These are phyloP conservation scores for Pristionchus arcanus DNA, from an alignment of 2,888 invertebrate genomes.

Conservation along the genomic window DNA sequence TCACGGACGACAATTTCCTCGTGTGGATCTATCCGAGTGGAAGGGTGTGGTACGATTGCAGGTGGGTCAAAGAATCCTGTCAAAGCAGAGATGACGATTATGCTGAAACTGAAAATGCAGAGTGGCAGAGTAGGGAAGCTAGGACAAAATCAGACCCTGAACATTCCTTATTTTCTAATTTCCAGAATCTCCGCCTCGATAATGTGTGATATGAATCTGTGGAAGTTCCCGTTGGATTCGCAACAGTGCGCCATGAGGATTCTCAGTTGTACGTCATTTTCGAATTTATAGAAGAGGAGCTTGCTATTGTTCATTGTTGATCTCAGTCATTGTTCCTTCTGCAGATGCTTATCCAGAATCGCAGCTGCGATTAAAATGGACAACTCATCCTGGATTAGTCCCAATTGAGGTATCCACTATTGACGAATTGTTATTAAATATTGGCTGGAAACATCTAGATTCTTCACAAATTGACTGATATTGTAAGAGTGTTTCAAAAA, in stretches of 20 bases:
- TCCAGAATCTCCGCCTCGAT: conserved; percentile 81
- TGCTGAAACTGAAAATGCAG: too few relatives aligned
- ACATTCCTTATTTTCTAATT: too few relatives aligned
- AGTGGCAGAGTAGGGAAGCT: too few relatives aligned
- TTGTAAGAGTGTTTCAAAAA: too few relatives aligned
- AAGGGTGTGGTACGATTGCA: conserved; percentile 76
- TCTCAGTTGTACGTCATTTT: conserved; percentile 80
- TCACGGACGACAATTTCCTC: conserved; percentile 78
- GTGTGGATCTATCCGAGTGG: conserved; percentile 78
- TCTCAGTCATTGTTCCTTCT: not conserved
- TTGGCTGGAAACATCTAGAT: too few relatives aligned
- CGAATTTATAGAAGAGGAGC: not conserved
- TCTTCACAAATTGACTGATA: too few relatives aligned
- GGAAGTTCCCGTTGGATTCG: conserved; percentile 80
- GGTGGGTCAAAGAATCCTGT: conserved; percentile 19
- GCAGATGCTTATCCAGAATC: conserved; percentile 78
- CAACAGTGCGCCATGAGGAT: conserved; percentile 82
- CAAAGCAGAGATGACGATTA: too few relatives aligned
- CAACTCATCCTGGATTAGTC: conserved; percentile 65
- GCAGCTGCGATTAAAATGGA: conserved; percentile 76
- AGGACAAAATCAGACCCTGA: too few relatives aligned
- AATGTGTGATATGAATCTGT: conserved; percentile 80
- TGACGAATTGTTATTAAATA: too few relatives aligned
- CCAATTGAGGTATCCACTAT: conserved; percentile 70
- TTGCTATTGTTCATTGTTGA: not conserved